Percentiles rank a stretch among this genome's conserved stretches.
phyloP scores from a whole-genome alignment of 92 coral and sea anemone genomes.

The Actinernus sp. region DNA sequence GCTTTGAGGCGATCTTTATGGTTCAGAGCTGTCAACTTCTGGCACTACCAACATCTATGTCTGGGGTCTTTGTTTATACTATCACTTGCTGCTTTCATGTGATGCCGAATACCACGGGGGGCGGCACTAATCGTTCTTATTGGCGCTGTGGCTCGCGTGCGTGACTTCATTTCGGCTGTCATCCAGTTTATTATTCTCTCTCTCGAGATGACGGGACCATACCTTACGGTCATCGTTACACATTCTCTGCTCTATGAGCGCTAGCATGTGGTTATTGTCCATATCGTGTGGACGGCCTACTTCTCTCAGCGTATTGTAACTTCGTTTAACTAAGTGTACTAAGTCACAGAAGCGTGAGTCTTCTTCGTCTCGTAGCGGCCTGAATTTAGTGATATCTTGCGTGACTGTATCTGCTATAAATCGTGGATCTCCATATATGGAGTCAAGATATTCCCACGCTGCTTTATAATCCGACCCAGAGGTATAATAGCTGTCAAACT shows the following conservation, averaged over 20 bases:
- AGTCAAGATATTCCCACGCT: slow-evolving; percentile 39
- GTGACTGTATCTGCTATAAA: slow-evolving; percentile 33
- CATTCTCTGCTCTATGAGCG: slow-evolving; percentile 56
- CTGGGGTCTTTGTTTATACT: background rate
- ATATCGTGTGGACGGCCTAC: slow-evolving; percentile 40
- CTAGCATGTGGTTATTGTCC: slow-evolving; percentile 58
- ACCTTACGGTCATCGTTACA: slow-evolving; percentile 41
- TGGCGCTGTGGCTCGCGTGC: slow-evolving; percentile 62
- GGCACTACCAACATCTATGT: slow-evolving; percentile 26
- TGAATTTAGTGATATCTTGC: slow-evolving; percentile 32
- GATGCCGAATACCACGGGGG: slow-evolving; percentile 11
- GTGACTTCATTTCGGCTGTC: slow-evolving; percentile 48
- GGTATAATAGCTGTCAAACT: too few relatives aligned
- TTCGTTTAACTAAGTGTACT: too few relatives aligned
- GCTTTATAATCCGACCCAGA: slow-evolving; percentile 34
- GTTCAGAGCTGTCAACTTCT: slow-evolving; percentile 13
- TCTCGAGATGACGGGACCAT: slow-evolving; percentile 53
- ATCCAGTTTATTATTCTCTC: slow-evolving; percentile 43
- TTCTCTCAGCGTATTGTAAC: slow-evolving; percentile 22
- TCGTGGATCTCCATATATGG: too few relatives aligned
- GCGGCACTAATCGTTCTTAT: slow-evolving; percentile 22
- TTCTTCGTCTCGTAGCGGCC: slow-evolving; percentile 22
- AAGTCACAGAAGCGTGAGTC: slow-evolving; percentile 54
- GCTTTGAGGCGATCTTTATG: slow-evolving; percentile 10
- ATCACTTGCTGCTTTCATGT: slow-evolving; percentile 4